phyloP scores from a whole-genome alignment of 2,888 invertebrate genomes.

The Meandrusa payeni region DNA sequence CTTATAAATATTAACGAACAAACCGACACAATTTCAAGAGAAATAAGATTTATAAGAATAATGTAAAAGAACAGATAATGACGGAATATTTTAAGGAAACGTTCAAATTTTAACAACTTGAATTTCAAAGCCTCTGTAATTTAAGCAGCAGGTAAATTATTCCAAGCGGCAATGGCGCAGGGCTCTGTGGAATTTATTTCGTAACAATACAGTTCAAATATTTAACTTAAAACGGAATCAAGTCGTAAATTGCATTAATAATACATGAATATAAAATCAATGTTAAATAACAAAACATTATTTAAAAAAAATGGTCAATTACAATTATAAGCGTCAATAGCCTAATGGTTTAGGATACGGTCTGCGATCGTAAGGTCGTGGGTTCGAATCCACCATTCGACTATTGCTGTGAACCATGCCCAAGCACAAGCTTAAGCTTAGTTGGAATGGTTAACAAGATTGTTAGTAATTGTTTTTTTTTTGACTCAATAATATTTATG shows the following conservation, averaged over 20 bases:
- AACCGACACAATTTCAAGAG: background rate
- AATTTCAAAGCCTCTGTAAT: slow-evolving; percentile 22
- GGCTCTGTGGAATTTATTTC: slow-evolving; percentile 22
- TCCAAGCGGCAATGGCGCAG: slow-evolving; percentile 16
- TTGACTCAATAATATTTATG: no score
- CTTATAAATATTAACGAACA: background rate
- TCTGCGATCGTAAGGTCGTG: no score
- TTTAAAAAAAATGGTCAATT: no score
- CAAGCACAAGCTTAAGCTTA: no score
- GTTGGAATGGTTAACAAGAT: no score
- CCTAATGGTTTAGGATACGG: no score
- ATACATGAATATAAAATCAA: slow-evolving; percentile 24
- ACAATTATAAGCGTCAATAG: no score
- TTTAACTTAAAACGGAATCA: slow-evolving; percentile 19
- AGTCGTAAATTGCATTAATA: slow-evolving; percentile 23
- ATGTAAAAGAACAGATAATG: slow-evolving; percentile 1
- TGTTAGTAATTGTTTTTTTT: no score
- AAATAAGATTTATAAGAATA: slow-evolving; percentile 1
- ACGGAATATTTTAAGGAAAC: slow-evolving; percentile 4
- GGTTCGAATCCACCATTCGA: no score
- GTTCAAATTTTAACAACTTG: slow-evolving; percentile 22
- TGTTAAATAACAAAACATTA: slow-evolving; percentile 6
- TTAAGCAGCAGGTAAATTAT: slow-evolving; percentile 23
- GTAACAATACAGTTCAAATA: slow-evolving; percentile 23
- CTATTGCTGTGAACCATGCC: no score